Evolutionary conservation across 2,113 vertebrate genomes (phyloP).

Genomic region (Elephantulus edwardii): DNA sequence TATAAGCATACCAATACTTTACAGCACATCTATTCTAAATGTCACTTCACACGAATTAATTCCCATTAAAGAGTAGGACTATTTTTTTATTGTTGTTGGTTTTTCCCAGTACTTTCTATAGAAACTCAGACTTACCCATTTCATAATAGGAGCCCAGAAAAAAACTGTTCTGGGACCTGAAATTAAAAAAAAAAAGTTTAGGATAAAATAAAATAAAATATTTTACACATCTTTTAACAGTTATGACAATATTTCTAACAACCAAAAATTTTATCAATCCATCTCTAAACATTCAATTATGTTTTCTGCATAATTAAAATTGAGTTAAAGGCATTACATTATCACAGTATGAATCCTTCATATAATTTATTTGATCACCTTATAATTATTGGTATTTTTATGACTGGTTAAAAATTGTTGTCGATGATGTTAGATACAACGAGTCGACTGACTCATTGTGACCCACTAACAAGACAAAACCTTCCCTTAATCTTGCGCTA

Average conservation of each 20-base stretch:
- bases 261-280: neutral
- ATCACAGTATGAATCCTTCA: neutral
- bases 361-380: neutral
- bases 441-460: no score
- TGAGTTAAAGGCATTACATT: neutral
- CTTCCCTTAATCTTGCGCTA: no score
- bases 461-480: no score
- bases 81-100: no score
- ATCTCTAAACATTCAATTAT: conserved; percentile 23
- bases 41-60: conserved; percentile 44
- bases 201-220: conserved; percentile 33
- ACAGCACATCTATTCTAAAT: conserved; percentile 31
- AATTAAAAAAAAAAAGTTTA: conserved; percentile 49
- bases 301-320: conserved; percentile 19
- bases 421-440: no score
- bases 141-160: conserved; percentile 99
- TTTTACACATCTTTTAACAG: conserved; percentile 13
- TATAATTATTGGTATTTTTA: conserved; percentile 16
- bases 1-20: conserved; percentile 1
- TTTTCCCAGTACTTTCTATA: neutral
- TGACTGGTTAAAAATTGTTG: conserved; percentile 20
- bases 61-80: neutral
- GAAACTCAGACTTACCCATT: conserved; percentile 91
- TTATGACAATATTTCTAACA: conserved; percentile 29
- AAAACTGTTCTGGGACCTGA: conserved; percentile 98